Evolutionary conservation across 2,797 vertebrate genomes (phyloP).

Genomic region (Chelmon rostratus): DNA sequence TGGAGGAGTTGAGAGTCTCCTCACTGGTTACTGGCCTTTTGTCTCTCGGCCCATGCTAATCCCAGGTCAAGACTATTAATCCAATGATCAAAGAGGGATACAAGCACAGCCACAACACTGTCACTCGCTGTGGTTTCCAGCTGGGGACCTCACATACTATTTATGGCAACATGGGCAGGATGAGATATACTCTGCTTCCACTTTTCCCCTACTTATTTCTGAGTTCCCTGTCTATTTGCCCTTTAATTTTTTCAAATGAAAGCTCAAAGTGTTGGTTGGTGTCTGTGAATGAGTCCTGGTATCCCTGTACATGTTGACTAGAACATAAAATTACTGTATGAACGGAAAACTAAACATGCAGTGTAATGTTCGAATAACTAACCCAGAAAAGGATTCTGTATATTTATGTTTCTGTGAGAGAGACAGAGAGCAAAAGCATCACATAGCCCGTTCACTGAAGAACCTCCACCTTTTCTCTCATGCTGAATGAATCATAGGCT

Average conservation of each 20-base stretch:
- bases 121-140: constrained; percentile 19
- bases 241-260: not conserved
- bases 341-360: constrained; percentile 38
- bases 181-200: constrained; percentile 18
- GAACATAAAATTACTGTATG: constrained; percentile 29
- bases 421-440: constrained; percentile 25
- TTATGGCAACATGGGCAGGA: constrained; percentile 26
- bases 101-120: constrained; percentile 39
- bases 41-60: constrained; percentile 57
- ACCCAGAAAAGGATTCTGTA: constrained; percentile 43
- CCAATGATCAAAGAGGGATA: constrained; percentile 62
- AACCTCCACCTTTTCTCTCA: constrained; percentile 64
- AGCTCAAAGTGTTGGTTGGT: not conserved
- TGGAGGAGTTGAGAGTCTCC: constrained; percentile 37
- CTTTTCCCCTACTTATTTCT: not conserved
- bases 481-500: constrained; percentile 61
- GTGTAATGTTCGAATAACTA: constrained; percentile 48
- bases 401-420: not conserved
- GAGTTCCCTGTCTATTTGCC: not conserved
- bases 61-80: constrained; percentile 69
- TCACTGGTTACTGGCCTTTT: constrained; percentile 46
- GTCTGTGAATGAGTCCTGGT: constrained; percentile 13
- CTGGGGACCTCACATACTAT: constrained; percentile 28
- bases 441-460: constrained; percentile 46
- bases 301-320: not conserved